phyloP scores from a whole-genome alignment of 1,140 invertebrate genomes.

The Rhyzopertha dominica region DNA sequence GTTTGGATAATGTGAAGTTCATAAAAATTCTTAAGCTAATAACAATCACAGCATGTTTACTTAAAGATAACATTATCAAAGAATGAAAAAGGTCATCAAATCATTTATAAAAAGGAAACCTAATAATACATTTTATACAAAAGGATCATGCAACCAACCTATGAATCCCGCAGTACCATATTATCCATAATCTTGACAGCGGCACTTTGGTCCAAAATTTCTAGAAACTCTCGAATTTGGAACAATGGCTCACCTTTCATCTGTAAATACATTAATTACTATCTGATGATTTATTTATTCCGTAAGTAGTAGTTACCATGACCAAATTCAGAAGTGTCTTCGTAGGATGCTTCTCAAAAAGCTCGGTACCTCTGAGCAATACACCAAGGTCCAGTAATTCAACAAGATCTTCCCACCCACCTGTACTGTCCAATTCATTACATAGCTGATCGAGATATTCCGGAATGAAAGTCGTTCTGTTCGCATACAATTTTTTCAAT shows the following conservation, averaged over 20 bases:
- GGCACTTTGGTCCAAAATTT: constrained; percentile 31
- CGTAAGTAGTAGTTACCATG: constrained; percentile 22
- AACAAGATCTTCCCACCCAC: constrained; percentile 29
- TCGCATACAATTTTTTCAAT: constrained; percentile 22
- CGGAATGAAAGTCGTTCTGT: constrained; percentile 19
- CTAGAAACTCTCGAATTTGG: constrained; percentile 35
- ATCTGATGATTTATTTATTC: background rate
- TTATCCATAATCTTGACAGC: constrained; percentile 32
- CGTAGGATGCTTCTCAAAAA: constrained; percentile 19
- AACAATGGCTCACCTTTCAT: constrained; percentile 24
- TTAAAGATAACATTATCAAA: no score
- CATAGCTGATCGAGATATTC: constrained; percentile 30
- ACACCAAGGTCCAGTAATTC: constrained; percentile 32
- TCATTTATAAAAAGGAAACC: no score
- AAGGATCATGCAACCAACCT: no score
- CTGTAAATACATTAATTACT: constrained; percentile 24
- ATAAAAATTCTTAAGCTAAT: no score
- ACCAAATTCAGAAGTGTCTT: constrained; percentile 27
- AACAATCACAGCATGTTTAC: no score
- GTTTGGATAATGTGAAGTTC: no score
- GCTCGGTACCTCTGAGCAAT: constrained; percentile 23
- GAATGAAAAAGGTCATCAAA: no score
- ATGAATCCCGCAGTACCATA: no score
- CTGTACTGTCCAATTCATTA: constrained; percentile 27
- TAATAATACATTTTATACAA: no score